Conservation (phyloP, 23 tunicate genomes). For the Trididemnum clinides region DNA sequence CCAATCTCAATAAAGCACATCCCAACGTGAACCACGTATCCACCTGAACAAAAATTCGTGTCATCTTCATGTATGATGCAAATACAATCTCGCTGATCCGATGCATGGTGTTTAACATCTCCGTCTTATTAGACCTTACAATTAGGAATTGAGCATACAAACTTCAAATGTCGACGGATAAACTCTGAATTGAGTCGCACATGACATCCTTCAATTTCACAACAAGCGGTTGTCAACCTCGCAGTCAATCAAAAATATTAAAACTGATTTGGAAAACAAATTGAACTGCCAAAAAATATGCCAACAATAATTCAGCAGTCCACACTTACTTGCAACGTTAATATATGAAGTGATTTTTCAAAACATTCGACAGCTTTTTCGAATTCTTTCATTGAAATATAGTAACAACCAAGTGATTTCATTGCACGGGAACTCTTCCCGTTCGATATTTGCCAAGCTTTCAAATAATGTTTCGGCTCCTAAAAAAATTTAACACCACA, state of each 20-base stretch:
- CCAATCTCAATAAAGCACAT: conserved; percentile 55
- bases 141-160: no score
- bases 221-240: no score
- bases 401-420: conserved; percentile 76
- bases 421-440: conserved; percentile 69
- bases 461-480: conserved; percentile 71
- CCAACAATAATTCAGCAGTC: background rate
- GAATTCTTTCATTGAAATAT: conserved; percentile 57
- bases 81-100: no score
- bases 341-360: conserved; percentile 57
- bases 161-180: no score
- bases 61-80: no score
- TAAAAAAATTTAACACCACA: conserved; percentile 1
- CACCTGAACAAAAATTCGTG: conserved; percentile 34
- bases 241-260: no score
- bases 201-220: no score
- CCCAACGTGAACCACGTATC: conserved; percentile 95
- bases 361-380: conserved; percentile 80
- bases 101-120: no score
- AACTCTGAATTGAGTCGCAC: no score
- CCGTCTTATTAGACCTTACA: no score
- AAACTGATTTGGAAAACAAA: no score
- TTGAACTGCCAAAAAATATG: no score
- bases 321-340: conserved; percentile 51
- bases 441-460: conserved; percentile 85